Conservation (phyloP, 1,140 invertebrate genomes). For the Zaprionus tsacasi region DNA sequence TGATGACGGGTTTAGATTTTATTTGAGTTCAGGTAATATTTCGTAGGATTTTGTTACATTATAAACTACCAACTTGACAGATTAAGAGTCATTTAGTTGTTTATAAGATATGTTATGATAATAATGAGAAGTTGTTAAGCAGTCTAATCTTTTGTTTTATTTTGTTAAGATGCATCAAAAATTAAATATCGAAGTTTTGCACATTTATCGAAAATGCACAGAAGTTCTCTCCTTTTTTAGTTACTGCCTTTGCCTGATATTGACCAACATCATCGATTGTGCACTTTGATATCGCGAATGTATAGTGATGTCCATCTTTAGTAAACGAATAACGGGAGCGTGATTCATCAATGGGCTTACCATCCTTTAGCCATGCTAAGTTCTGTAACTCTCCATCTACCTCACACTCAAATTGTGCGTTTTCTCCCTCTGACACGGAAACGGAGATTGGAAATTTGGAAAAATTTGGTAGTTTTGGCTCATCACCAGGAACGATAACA, state of each 20-base stretch:
- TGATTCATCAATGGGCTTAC: conserved; percentile 91
- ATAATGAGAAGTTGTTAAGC: not conserved
- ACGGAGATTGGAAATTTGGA: conserved; percentile 94
- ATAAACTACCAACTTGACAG: not conserved
- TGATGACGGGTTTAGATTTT: not conserved
- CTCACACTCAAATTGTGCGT: conserved; percentile 88
- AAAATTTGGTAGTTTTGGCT: conserved; percentile 92
- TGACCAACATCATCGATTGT: conserved; percentile 93
- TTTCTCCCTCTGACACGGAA: conserved; percentile 92
- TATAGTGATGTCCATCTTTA: conserved; percentile 91
- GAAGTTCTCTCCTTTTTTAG: conserved; percentile 92
- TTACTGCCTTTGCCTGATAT: conserved; percentile 94
- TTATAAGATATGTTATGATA: not conserved
- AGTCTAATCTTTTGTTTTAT: not conserved
- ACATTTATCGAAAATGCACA: conserved; percentile 95
- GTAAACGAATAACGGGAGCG: conserved; percentile 92
- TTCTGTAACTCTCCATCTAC: conserved; percentile 85
- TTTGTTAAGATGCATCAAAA: not conserved
- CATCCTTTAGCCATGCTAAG: conserved; percentile 95
- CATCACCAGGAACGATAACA: conserved; percentile 94
- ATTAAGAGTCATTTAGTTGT: too few species aligned
- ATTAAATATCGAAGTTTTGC: conserved; percentile 31
- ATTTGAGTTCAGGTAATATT: not conserved
- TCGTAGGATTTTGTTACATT: not conserved
- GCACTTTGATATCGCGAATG: conserved; percentile 91